Evolutionary conservation across 2,797 vertebrate species (phyloP), one percentile per base, ranked within the genome.

Genomic region (Urophycis tenuis): DNA sequence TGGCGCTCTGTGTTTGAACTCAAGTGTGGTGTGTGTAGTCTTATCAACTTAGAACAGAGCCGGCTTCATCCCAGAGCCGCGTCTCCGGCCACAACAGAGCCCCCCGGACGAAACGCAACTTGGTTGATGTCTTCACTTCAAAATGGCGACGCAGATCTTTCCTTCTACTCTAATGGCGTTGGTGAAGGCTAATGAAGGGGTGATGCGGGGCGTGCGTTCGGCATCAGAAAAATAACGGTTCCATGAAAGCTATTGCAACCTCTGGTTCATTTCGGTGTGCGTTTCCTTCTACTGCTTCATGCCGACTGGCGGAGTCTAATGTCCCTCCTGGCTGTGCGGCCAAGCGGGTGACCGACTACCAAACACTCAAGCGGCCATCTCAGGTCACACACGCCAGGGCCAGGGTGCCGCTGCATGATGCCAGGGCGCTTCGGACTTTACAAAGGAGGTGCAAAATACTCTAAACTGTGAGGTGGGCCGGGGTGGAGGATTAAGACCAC

Each of bases 171-270:
- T 6, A 22, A 49, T 49, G 3, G 12, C 22, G 45, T 15, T 22
- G 7, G 6, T 49, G 7, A 49, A 17, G 45, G 45, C 22, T 22
- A 19, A n/a, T n/a, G n/a, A n/a, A n/a, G n/a, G n/a, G n/a, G n/a
- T n/a, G n/a, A n/a, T n/a, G 19, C 45, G 22, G 22, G 3, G 25
- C 30, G 25, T 41, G 39, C 12, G 17, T 49, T 49, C 14, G 22
- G 45, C 45, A 22, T 49, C 45, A 49, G 17, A 49, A 49, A 49
- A 35, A n/a, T n/a, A n/a, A n/a, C n/a, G 17, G 34, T 11, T 84
- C 73, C 75, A 9, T 3, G n/a, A 32, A 33, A 34, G 10, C 64
- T 5, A 69, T 31, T 29, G 64, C 25, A 69, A 69, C 30, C 3
- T 30, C 12, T 29, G n/a, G 19, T 49, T 53, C 4, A 53, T 15